Evolutionary conservation across 1,140 invertebrate genomes (phyloP), one percentile per base, ranked within the genome.

Genomic region (Drosophila micromelanica): DNA sequence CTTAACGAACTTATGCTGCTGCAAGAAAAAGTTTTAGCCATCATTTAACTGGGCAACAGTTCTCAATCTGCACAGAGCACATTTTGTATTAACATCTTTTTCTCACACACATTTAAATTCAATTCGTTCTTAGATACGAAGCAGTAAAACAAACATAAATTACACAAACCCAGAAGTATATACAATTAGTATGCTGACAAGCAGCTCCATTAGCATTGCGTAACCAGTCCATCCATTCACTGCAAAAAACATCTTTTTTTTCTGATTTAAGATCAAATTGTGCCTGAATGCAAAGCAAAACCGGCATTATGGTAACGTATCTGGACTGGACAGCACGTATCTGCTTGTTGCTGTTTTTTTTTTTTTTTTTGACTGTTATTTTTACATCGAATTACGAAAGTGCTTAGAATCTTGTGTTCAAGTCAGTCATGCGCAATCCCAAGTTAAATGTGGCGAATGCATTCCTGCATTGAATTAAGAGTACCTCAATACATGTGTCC

Each of bases 401-500:
- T 27, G 23, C 30, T 7, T 7, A 32, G 30, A 8, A 32, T 15
- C n/a, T 46, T 46, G 42, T 46, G 45, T 15, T 42, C 56, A 46
- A 42, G 56, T 59, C 30, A 32, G 42, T 37, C 56, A 59, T 46
- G 56, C 56, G 56, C 30, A 59, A 13, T 35, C 15, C 30, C 56
- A 35, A 59, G 43, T 57, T 57, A 57, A 57, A 57, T 27, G 55
- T 45, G 32, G 23, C 55, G 42, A 57, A 57, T 45, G 55, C 43
- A 45, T 30, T 8, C 55, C 43, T 32, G 56, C 42, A 46, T 46
- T 46, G 56, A 59, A 59, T 59, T 46, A 59, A 59, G 45, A 59
- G 35, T 59, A 46, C 42, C 30, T 45, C 45, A 59, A 59, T 59
- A 59, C 56, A 42, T 59, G 38, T 40, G 5, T 23, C 54, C 30